Evolutionary conservation across 2,888 invertebrate genomes (phyloP).

Genomic region (Nephrotoma appendiculata): DNA sequence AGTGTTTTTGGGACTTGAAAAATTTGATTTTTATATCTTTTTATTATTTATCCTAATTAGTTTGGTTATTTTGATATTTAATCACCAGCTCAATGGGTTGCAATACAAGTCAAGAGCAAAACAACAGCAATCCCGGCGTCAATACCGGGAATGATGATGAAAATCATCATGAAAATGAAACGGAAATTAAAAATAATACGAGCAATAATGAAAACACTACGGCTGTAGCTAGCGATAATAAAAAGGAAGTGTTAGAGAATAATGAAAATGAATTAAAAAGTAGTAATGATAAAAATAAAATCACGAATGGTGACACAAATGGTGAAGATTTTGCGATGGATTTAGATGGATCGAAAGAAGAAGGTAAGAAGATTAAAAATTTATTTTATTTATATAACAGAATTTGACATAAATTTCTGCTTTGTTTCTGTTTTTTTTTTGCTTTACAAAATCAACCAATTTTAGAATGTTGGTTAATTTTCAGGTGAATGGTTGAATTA

Average conservation of each 20-base stretch:
- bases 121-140: constrained; percentile 10
- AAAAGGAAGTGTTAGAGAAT: neutral
- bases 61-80: neutral
- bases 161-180: neutral
- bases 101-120: constrained; percentile 44
- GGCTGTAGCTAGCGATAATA: neutral
- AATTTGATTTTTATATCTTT: neutral
- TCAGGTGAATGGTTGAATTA: neutral
- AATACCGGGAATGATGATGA: neutral
- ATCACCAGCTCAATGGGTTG: constrained; percentile 33
- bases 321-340: neutral
- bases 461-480: neutral
- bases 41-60: neutral
- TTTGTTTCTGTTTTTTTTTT: neutral
- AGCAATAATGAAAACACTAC: neutral
- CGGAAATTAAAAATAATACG: neutral
- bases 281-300: neutral
- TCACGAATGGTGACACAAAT: neutral
- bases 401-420: neutral
- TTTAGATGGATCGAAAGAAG: neutral
- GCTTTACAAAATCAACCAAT: neutral
- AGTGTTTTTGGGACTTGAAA: neutral
- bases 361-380: neutral
- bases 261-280: neutral
- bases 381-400: neutral